Evolutionary conservation across 2,797 vertebrate genomes (phyloP).

Genomic region (Premnoplex brunnescens): DNA sequence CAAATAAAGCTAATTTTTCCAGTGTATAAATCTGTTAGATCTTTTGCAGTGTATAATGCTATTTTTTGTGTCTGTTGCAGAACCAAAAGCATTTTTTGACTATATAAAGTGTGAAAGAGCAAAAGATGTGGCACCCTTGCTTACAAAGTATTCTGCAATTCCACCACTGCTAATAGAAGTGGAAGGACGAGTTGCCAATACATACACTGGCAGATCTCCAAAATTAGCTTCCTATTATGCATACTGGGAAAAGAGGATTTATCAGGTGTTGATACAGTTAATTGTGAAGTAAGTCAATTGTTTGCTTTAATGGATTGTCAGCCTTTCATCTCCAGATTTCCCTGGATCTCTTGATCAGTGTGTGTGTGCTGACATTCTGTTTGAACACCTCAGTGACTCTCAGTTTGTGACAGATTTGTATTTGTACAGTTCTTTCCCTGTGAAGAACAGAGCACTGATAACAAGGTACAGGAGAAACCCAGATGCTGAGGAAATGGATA

Average conservation of each 20-base stretch:
- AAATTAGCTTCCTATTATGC: slow-evolving; percentile 85
- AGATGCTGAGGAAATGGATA: neutral
- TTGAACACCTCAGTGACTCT: neutral
- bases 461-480: neutral
- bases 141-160: slow-evolving; percentile 84
- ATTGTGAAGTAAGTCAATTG: slow-evolving; percentile 82
- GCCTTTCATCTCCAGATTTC: neutral
- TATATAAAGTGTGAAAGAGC: slow-evolving; percentile 78
- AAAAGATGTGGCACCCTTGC: slow-evolving; percentile 80
- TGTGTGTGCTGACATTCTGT: neutral
- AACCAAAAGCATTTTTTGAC: slow-evolving; percentile 88
- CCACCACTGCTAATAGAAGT: slow-evolving; percentile 86
- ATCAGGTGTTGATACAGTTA: slow-evolving; percentile 84
- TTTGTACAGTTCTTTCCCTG: neutral
- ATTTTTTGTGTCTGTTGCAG: slow-evolving; percentile 70
- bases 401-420: neutral
- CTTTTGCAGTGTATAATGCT: neutral
- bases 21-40: neutral
- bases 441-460: neutral
- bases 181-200: slow-evolving; percentile 83
- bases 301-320: neutral
- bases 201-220: slow-evolving; percentile 84
- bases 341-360: neutral
- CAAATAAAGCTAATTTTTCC: neutral
- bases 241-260: slow-evolving; percentile 88